Base-by-base conservation (phyloP, 2,888 invertebrate genomes). In the Torymus aiolomorphi region DNA sequence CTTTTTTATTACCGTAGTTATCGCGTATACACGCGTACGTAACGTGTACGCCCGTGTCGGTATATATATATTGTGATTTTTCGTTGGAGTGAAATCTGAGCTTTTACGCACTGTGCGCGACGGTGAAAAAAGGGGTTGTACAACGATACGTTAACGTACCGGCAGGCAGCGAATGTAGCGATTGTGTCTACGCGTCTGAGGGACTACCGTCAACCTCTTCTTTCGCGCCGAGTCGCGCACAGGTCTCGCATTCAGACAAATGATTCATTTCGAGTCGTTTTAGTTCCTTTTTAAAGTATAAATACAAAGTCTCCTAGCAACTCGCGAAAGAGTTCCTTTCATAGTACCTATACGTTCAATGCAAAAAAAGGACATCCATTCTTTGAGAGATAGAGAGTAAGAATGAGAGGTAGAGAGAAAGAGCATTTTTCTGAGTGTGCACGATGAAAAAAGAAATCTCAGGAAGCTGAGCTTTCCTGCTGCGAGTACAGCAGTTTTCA, bases 201-300 rank as follows among this genome's bases (percentile, higher is more conserved):
- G 42, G 31, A 65, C 57, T 11, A 42, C 49, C 12, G 14, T 54
- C 24, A 13, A 51, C 57, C 12, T 71, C 51, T 18, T n/a, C 49
- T 18, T 61, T 52, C 14, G 18, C 51, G 13, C 18, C 13, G 13
- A 52, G 18, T 12, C 59, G 42, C 18, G 59, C 20, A 11, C 18
- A 12, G 20, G 16, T 63, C 24, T 18, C 62, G 57, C 69, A 73
- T 67, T 78, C 56, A 63, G 69, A 74, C 71, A 31, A 75, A 61
- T 70, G 65, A 71, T 76, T 76, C 71, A 8, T 66, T 76, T 76
- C 16, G 31, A 75, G 71, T 76, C 49, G 61, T 54, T 72, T 75
- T 51, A 75, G 74, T 75, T 79, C 75, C 79, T 79, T 51, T 75
- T 42, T 8, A 42, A 42, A 42, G 8, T 42, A 42, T 42, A 42